Conservation (phyloP, 1,140 invertebrate species). For the Halictus rubicundus region DNA sequence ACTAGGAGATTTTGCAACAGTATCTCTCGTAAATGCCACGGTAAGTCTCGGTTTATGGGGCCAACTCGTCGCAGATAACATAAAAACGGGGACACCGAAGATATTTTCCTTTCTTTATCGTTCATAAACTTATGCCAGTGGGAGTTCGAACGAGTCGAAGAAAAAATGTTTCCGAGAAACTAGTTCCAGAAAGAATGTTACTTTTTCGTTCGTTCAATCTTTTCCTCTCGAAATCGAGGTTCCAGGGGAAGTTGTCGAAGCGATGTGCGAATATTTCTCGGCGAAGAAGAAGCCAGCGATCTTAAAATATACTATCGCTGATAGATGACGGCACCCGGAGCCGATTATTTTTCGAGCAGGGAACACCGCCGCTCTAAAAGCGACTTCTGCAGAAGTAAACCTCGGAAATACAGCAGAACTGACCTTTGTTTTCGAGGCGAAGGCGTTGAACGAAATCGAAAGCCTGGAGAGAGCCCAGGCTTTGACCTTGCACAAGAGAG, state of each 20-base stretch:
- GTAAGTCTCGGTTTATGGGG: slow-evolving; percentile 37
- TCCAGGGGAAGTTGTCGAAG: too few species aligned
- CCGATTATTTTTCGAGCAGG: slow-evolving; percentile 6
- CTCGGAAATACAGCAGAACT: slow-evolving; percentile 22
- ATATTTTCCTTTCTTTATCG: background rate
- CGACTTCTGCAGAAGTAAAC: slow-evolving; percentile 43
- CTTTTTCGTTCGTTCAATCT: too few species aligned
- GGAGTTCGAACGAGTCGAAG: background rate
- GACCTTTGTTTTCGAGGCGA: slow-evolving; percentile 25
- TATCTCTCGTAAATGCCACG: slow-evolving; percentile 42
- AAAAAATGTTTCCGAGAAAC: too few species aligned
- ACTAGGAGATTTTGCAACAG: slow-evolving; percentile 43
- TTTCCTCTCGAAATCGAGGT: too few species aligned
- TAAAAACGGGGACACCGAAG: background rate
- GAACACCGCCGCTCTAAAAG: slow-evolving; percentile 38
- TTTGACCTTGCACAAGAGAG: slow-evolving; percentile 25
- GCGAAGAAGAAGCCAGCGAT: background rate
- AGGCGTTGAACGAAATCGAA: slow-evolving; percentile 23
- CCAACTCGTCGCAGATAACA: slow-evolving; percentile 35
- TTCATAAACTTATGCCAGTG: background rate
- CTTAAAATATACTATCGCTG: background rate
- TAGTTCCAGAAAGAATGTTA: too few species aligned
- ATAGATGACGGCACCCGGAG: background rate
- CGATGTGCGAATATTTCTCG: too few species aligned
- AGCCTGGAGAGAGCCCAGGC: background rate